Base-by-base conservation (phyloP, 2,888 invertebrate species). In the Platycheirus albimanus region DNA sequence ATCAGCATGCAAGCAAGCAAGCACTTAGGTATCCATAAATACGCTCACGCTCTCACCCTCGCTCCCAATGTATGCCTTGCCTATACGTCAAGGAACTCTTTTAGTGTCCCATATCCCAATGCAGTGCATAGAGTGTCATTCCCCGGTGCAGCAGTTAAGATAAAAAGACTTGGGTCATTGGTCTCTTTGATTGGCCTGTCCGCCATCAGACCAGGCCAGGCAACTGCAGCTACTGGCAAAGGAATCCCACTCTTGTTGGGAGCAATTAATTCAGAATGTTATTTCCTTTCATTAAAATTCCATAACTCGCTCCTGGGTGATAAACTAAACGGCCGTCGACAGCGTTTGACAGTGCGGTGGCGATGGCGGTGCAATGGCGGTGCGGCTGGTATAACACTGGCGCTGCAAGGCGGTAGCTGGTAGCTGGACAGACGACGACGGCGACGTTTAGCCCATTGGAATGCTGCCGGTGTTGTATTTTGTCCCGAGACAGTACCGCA, bases 211-310 rank as follows among this genome's bases (percentile, higher is more conserved):
- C n/a, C 49, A 36, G 11, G 10, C 43, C 5, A 28, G 30, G 76
- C 66, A 69, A 75, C 75, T 52, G 61, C 66, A 69, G 69, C n/a
- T n/a, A n/a, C n/a, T 67, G 45, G 67, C 51, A 51, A 56, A 69
- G 63, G 51, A 83, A 69, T 64, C 72, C 67, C 63, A 78, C 72
- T 83, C 72, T 77, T 74, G 58, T 61, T 38, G 49, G 63, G 17
- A 78, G 77, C 78, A 83, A 83, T 83, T 83, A 83, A 83, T 72
- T 83, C 76, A n/a, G 76, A 81, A 76, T 78, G 83, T 69, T 83
- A 74, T 83, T 83, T 83, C 64, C 72, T 83, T 83, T 83, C 83
- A 83, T 83, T 83, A 83, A 83, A 83, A 83, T 78, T 83, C 83
- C 83, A 83, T 83, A 83, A 83, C 83, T 83, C 69, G 83, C 83